A percentile compares a stretch with the other conserved stretches of the same genome.
These are phyloP conservation scores for Melanchra persicariae DNA, from an alignment of 2,888 invertebrate genomes.

Conservation along the genomic window DNA sequence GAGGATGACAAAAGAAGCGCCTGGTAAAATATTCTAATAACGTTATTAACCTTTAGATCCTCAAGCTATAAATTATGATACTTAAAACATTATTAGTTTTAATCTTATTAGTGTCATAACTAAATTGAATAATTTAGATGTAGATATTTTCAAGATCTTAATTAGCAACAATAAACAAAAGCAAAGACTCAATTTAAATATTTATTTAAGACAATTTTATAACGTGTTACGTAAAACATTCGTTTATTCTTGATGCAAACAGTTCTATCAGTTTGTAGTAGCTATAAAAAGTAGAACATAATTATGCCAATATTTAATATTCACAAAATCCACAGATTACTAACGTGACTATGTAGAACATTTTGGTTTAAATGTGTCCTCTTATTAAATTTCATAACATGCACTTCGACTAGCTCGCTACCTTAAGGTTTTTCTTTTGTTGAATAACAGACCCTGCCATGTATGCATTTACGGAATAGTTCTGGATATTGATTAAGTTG, in stretches of 20 bases:
- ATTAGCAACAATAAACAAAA: conserved; percentile 40
- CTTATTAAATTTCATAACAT: too few relatives aligned
- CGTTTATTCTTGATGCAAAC: background rate
- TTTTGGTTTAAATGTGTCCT: too few relatives aligned
- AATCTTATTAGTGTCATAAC: conserved; percentile 22
- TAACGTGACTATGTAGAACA: too few relatives aligned
- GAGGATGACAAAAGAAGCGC: conserved; percentile 63
- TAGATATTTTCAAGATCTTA: conserved; percentile 27
- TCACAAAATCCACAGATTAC: too few relatives aligned
- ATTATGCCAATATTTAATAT: too few relatives aligned
- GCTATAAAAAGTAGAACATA: too few relatives aligned
- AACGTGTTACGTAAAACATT: background rate
- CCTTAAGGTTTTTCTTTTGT: background rate
- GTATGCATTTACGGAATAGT: background rate
- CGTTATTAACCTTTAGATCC: conserved; percentile 55
- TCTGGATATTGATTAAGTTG: background rate
- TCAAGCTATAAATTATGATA: conserved; percentile 44
- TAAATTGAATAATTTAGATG: conserved; percentile 35
- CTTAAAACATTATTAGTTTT: conserved; percentile 54
- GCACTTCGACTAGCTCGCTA: background rate
- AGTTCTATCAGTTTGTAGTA: background rate
- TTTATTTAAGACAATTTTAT: background rate
- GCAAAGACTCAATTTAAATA: conserved; percentile 12
- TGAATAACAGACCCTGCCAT: background rate
- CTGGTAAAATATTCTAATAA: conserved; percentile 72